phyloP scores from a whole-genome alignment of 2,888 invertebrate species.

The Polia nebulosa region DNA sequence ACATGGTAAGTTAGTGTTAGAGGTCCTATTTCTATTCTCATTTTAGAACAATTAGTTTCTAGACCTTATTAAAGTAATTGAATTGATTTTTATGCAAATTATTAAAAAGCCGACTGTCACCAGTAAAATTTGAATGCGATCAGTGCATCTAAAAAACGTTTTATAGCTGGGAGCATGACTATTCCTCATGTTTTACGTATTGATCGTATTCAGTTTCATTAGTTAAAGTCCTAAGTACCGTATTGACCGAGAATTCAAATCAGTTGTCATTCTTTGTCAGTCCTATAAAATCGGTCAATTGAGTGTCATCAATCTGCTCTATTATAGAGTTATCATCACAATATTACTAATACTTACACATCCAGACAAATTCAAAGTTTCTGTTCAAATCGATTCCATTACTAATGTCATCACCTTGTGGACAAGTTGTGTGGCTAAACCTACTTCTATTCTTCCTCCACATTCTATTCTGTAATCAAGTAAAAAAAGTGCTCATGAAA shows the following conservation, averaged over 20 bases:
- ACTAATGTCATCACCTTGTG: constrained; percentile 72
- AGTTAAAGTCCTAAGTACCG: not conserved
- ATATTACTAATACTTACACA: constrained; percentile 76
- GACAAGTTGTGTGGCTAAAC: constrained; percentile 63
- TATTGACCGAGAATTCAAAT: not conserved
- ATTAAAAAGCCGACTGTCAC: no score
- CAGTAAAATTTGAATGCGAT: no score
- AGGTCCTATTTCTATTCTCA: not conserved
- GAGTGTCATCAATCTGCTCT: not conserved
- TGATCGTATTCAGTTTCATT: no score
- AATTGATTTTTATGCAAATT: no score
- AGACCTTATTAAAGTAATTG: not conserved
- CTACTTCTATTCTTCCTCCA: constrained; percentile 92
- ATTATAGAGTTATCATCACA: not conserved
- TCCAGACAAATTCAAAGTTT: constrained; percentile 81
- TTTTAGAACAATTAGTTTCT: not conserved
- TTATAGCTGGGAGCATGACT: no score
- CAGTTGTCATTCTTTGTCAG: not conserved
- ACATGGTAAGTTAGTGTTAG: not conserved
- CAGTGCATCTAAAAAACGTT: no score
- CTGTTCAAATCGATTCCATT: constrained; percentile 85
- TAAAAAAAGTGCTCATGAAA: not conserved
- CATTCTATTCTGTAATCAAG: constrained; percentile 91
- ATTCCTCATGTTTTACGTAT: no score
- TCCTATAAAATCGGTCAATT: not conserved